Conservation (phyloP, 2,888 invertebrate species). For the Hyposoter didymator region DNA sequence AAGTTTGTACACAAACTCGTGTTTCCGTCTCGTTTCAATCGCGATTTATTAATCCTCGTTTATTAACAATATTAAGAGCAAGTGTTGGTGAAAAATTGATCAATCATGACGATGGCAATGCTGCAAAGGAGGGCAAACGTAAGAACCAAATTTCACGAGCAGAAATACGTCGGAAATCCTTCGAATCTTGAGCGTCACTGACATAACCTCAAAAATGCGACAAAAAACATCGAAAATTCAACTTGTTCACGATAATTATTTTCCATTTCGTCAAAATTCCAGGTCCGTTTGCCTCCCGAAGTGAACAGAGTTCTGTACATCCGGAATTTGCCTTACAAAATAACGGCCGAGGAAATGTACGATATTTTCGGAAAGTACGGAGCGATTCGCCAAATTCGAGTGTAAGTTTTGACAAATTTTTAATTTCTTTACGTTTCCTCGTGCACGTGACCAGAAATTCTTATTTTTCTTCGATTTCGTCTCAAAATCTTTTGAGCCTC, state of each 20-base stretch:
- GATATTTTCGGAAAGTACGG: conserved; percentile 99
- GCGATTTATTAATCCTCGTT: background rate
- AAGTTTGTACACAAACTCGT: background rate
- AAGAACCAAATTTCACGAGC: conserved; percentile 82
- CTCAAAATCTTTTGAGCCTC: too few species aligned
- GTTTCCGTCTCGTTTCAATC: background rate
- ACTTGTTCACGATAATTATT: background rate
- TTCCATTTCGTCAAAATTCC: conserved; percentile 74
- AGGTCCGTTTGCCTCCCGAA: conserved; percentile 99
- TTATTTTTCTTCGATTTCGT: background rate
- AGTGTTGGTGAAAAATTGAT: background rate
- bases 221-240: background rate
- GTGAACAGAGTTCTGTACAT: conserved; percentile 99
- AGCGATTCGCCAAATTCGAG: conserved; percentile 98
- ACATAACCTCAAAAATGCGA: conserved; percentile 53
- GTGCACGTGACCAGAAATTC: too few species aligned
- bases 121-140: conserved; percentile 90
- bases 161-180: background rate
- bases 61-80: background rate
- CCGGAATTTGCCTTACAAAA: conserved; percentile 99
- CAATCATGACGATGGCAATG: conserved; percentile 88
- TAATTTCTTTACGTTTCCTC: background rate
- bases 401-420: conserved; percentile 88
- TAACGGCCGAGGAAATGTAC: conserved; percentile 99
- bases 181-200: background rate